Evolutionary conservation across 2,888 invertebrate species (phyloP).

Genomic region (Melanargia galathea): DNA sequence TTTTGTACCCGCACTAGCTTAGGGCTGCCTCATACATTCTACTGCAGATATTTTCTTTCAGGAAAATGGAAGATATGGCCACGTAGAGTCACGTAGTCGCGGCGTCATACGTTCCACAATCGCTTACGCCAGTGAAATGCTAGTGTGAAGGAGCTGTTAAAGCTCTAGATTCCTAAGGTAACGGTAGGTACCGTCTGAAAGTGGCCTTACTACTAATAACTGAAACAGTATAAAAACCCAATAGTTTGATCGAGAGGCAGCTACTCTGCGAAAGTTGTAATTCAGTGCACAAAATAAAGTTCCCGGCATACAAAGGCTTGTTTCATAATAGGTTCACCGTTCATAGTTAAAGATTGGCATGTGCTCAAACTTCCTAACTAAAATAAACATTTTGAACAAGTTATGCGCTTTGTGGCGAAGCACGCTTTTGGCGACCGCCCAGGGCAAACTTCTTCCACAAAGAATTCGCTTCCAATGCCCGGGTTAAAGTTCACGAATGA

Average conservation of each 20-base stretch:
- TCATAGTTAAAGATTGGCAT: constrained; percentile 25
- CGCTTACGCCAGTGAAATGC: too few species aligned
- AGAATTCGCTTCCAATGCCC: constrained; percentile 60
- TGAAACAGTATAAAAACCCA: too few species aligned
- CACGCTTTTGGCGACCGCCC: constrained; percentile 43
- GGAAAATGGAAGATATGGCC: neutral
- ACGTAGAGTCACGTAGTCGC: too few species aligned
- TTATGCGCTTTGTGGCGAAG: constrained; percentile 23
- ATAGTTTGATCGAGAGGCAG: neutral
- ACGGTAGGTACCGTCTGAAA: too few species aligned
- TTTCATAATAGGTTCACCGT: constrained; percentile 25
- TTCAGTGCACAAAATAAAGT: constrained; percentile 19
- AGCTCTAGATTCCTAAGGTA: too few species aligned
- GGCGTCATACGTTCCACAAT: too few species aligned
- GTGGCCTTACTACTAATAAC: too few species aligned
- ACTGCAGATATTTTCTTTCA: neutral
- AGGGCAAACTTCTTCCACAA: constrained; percentile 46
- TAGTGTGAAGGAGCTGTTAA: too few species aligned
- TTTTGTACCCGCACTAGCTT: neutral
- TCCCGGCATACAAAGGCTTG: constrained; percentile 17
- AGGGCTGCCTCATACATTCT: neutral
- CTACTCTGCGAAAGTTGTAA: neutral
- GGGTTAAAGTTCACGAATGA: constrained; percentile 76
- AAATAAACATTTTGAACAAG: constrained; percentile 30
- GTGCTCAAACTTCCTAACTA: constrained; percentile 20